These are phyloP conservation scores for Danio choprae DNA, from an alignment of 2,797 vertebrate species.

Conservation along the genomic window DNA sequence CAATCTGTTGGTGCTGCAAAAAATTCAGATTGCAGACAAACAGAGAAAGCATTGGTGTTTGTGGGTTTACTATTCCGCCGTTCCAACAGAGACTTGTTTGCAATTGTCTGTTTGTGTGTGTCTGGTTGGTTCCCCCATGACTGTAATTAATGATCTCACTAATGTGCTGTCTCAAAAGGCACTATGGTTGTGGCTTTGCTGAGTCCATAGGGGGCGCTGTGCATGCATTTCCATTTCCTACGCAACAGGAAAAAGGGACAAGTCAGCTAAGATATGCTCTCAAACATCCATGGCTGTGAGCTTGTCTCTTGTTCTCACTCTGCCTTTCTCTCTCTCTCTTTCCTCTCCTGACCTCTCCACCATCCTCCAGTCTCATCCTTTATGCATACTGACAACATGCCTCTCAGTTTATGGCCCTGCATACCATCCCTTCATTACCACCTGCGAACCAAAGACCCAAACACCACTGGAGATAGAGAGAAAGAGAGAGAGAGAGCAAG, in stretches of 20 bases:
- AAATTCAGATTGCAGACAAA: neutral
- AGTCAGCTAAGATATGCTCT: constrained; percentile 47
- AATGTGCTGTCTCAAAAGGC: constrained; percentile 59
- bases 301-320: constrained; percentile 25
- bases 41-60: neutral
- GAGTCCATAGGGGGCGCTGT: constrained; percentile 58
- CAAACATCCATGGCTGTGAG: constrained; percentile 66
- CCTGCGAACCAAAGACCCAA: constrained; percentile 82
- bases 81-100: constrained; percentile 48
- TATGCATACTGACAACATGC: constrained; percentile 93
- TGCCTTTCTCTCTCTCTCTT: constrained; percentile 55
- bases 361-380: constrained; percentile 92
- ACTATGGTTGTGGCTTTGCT: constrained; percentile 26
- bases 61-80: constrained; percentile 8
- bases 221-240: constrained; percentile 38
- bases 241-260: constrained; percentile 29
- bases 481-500: constrained; percentile 30
- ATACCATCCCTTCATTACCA: constrained; percentile 97
- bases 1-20: constrained; percentile 25
- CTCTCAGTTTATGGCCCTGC: constrained; percentile 91
- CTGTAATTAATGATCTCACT: constrained; percentile 63
- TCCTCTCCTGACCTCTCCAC: constrained; percentile 82
- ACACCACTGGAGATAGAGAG: constrained; percentile 62
- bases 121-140: constrained; percentile 55
- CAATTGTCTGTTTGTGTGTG: constrained; percentile 54